Evolutionary conservation across 2,113 vertebrate genomes (phyloP).

Genomic region (Paralichthys olivaceus): DNA sequence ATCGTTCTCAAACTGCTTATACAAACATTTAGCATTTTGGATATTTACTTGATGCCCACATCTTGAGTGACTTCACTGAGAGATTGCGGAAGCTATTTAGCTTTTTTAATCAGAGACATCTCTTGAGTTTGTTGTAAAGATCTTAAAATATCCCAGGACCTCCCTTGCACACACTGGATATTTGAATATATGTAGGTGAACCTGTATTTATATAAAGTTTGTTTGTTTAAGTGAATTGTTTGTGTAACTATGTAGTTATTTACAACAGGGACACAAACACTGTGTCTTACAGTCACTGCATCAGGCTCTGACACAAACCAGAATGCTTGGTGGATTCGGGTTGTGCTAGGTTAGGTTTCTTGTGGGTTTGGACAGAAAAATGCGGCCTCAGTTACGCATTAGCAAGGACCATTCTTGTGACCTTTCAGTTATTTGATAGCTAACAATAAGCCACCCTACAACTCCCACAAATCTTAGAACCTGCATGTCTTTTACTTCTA

Average conservation of each 20-base stretch:
- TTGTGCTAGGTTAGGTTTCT: background rate
- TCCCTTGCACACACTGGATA: background rate
- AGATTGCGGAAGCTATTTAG: background rate
- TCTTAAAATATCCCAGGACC: background rate
- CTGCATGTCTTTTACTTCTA: background rate
- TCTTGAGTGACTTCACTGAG: conserved; percentile 13
- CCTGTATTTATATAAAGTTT: too few species aligned
- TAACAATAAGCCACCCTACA: background rate
- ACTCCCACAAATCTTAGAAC: background rate
- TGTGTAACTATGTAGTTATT: too few species aligned
- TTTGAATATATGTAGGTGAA: background rate
- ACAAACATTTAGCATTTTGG: conserved; percentile 18
- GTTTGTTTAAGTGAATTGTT: too few species aligned
- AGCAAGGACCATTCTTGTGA: background rate
- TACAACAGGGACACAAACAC: background rate
- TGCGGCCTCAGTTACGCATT: too few species aligned
- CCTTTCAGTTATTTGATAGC: background rate
- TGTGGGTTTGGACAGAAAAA: too few species aligned
- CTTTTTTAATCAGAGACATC: background rate
- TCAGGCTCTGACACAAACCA: background rate
- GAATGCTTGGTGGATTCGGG: background rate
- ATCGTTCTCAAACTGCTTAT: conserved; percentile 34
- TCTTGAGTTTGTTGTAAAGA: background rate
- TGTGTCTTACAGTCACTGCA: too few species aligned
- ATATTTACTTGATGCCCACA: conserved; percentile 10